A percentile compares a stretch with the other conserved stretches of the same genome.
These are phyloP conservation scores for Eudiplozoon nipponicum DNA, from an alignment of 2,888 invertebrate species.

Conservation along the genomic window DNA sequence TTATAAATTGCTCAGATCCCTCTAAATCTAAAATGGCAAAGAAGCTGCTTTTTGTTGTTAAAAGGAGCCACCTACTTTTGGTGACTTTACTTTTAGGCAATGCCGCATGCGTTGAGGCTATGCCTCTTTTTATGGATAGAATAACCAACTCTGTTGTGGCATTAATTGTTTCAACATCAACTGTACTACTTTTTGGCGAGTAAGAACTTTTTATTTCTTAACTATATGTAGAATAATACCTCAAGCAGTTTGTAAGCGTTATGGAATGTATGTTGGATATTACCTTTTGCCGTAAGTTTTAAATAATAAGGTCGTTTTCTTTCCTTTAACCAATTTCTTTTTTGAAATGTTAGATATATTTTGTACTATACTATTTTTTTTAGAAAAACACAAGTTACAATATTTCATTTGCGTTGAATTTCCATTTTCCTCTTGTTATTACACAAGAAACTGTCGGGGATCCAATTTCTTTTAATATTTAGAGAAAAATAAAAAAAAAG, in stretches of 20 bases:
- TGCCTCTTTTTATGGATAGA: conserved; percentile 25
- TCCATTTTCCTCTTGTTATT: no score
- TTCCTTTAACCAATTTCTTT: no score
- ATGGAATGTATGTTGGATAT: conserved; percentile 23
- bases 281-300: conserved; percentile 23
- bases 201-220: conserved; percentile 18
- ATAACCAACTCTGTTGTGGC: conserved; percentile 24
- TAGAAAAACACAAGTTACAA: no score
- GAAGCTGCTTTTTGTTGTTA: conserved; percentile 23
- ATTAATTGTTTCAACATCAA: conserved; percentile 23
- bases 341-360: no score
- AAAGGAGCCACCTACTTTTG: conserved; percentile 23
- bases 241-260: conserved; percentile 24
- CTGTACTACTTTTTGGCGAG: conserved; percentile 27
- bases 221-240: conserved; percentile 23
- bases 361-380: no score
- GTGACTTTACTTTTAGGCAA: conserved; percentile 25
- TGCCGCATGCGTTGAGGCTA: conserved; percentile 24
- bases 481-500: no score
- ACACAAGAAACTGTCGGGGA: no score
- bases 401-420: no score
- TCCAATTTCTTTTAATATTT: no score
- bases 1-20: conserved; percentile 22
- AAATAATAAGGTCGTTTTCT: conserved; percentile 1
- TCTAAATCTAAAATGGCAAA: conserved; percentile 22